Percentiles rank a stretch among this genome's conserved stretches.
These are phyloP conservation scores for Oryzias melastigma DNA, from an alignment of 2,113 vertebrate genomes.

Conservation along the genomic window DNA sequence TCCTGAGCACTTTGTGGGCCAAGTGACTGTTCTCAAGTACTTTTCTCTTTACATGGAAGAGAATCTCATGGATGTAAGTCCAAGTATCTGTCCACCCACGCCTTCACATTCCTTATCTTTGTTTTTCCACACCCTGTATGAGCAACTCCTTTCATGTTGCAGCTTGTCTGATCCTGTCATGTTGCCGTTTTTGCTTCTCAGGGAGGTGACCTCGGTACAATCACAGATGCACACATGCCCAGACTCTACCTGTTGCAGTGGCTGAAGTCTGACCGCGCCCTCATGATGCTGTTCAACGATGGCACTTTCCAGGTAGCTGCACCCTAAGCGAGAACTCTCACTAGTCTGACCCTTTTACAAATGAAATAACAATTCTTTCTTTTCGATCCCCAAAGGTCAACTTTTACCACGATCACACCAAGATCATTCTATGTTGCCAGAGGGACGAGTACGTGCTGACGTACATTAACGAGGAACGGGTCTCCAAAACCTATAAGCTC, in stretches of 20 bases:
- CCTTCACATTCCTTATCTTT: slow-evolving; percentile 1
- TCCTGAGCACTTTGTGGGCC: slow-evolving; percentile 91
- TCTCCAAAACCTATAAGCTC: slow-evolving; percentile 89
- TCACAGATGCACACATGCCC: slow-evolving; percentile 85
- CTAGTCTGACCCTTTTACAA: neutral
- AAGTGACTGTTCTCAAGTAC: slow-evolving; percentile 97
- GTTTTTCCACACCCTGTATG: slow-evolving; percentile 25
- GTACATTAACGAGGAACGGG: slow-evolving; percentile 94
- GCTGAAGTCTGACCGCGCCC: slow-evolving; percentile 96
- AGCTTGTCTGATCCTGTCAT: slow-evolving; percentile 33
- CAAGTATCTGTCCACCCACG: slow-evolving; percentile 7
- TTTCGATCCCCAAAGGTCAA: slow-evolving; percentile 82
- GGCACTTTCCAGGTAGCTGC: slow-evolving; percentile 95
- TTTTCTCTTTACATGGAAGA: slow-evolving; percentile 99
- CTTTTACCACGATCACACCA: slow-evolving; percentile 98
- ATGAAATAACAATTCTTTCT: neutral
- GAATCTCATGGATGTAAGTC: slow-evolving; percentile 98
- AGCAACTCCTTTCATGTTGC: slow-evolving; percentile 25
- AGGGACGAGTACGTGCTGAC: slow-evolving; percentile 93
- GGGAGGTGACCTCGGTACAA: slow-evolving; percentile 90
- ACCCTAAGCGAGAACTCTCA: neutral
- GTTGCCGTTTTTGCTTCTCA: slow-evolving; percentile 56
- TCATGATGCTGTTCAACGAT: slow-evolving; percentile 99
- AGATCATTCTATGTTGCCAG: slow-evolving; percentile 93
- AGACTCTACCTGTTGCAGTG: slow-evolving; percentile 95